Evolutionary conservation across 2,113 vertebrate species (phyloP), one percentile per base, ranked within the genome.

Genomic region (Ciconia maguari): DNA sequence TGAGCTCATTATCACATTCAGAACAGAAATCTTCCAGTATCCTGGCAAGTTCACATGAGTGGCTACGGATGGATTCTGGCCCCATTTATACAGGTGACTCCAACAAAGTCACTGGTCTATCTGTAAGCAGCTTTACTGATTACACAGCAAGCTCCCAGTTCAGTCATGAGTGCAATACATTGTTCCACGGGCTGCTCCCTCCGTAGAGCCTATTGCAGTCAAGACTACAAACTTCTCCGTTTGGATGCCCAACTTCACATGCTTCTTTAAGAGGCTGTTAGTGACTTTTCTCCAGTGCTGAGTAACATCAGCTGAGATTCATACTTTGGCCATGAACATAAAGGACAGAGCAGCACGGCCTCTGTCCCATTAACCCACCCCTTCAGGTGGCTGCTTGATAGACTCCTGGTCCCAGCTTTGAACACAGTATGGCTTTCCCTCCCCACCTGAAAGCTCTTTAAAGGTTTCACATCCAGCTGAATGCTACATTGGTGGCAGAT

Each of bases 121-220:
- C 69, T 55, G 51, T 75, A 34, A 57, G 16, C 42, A 62, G 58
- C 44, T 83, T 83, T 87, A 10, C 1, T 34, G 38, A 19, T 58
- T 16, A 22, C 1, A 4, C 36, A 81, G 51, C 25, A 87, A 66
- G 20, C 20, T 89, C n/a, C 48, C 24, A 13, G 42, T 13, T 77
- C 64, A 22, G 34, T n/a, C 22, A 13, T 1, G 0, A 49, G 36
- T 10, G 19, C 68, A 46, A 20, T 13, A 41, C 1, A 1, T 25
- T 36, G 4, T 8, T 66, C 79, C 65, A 74, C 0, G 2, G 46
- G 27, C 42, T 75, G 21, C 42, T 70, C 51, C 29, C 32, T 29
- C 22, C 34, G 16, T 0, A 16, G 21, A 58, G 7, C n/a, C 44
- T 38, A 3, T 26, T 74, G 46, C 22, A 83, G 16, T 11, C 12